These are phyloP conservation scores for Brachypalpus laphriformis DNA, from an alignment of 2,888 invertebrate genomes.

Conservation along the genomic window DNA sequence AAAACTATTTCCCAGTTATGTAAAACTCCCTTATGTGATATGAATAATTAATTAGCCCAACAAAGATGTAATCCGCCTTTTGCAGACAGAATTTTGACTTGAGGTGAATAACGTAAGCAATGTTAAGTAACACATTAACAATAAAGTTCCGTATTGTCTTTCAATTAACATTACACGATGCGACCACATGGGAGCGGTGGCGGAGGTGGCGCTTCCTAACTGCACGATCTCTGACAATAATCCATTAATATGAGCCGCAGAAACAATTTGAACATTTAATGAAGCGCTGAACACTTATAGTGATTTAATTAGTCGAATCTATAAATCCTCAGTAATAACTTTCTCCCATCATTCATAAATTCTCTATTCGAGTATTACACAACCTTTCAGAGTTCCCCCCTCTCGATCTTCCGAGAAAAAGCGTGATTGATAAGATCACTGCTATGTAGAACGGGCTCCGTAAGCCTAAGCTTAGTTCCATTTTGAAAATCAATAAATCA, in stretches of 20 bases:
- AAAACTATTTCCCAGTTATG: not conserved
- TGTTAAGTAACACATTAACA: constrained; percentile 31
- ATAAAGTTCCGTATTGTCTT: constrained; percentile 50
- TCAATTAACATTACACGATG: constrained; percentile 33
- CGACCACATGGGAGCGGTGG: not conserved
- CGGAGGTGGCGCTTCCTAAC: not conserved
- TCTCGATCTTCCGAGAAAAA: not conserved
- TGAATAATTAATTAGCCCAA: constrained; percentile 29
- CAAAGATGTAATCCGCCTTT: constrained; percentile 3
- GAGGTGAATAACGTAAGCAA: not conserved
- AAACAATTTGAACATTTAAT: not conserved
- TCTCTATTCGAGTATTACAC: constrained; percentile 34
- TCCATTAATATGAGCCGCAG: constrained; percentile 37
- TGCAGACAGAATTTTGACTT: constrained; percentile 13
- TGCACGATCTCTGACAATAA: constrained; percentile 26
- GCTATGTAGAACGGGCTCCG: constrained; percentile 9
- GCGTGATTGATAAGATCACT: constrained; percentile 17
- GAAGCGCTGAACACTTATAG: not conserved
- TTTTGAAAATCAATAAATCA: constrained; percentile 34
- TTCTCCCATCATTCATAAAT: constrained; percentile 57
- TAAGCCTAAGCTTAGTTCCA: constrained; percentile 20
- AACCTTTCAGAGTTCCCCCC: not conserved
- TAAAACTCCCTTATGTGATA: constrained; percentile 21
- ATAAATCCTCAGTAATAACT: constrained; percentile 23
- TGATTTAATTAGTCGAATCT: constrained; percentile 9